A percentile compares a stretch with the other conserved stretches of the same genome.
phyloP scores from a whole-genome alignment of 2,888 invertebrate genomes.

The Leptarthrus brevirostris region DNA sequence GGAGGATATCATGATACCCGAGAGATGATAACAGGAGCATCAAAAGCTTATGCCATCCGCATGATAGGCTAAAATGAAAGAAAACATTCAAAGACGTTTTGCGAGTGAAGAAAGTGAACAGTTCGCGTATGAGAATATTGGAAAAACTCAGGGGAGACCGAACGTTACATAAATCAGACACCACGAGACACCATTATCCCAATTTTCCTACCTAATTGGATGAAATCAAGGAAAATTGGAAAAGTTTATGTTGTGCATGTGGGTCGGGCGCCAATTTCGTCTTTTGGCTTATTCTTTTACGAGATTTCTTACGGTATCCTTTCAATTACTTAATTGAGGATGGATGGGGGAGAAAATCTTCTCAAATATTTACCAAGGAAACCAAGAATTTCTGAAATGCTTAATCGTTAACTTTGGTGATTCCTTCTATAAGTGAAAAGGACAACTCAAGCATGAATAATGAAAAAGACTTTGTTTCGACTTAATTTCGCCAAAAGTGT shows the following conservation, averaged over 20 bases:
- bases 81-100: not conserved
- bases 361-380: conserved; percentile 34
- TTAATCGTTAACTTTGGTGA: conserved; percentile 26
- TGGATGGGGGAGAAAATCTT: not conserved
- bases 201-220: conserved; percentile 38
- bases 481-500: not conserved
- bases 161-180: conserved; percentile 12
- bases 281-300: conserved; percentile 11
- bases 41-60: not conserved
- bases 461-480: not conserved
- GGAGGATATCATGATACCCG: not conserved
- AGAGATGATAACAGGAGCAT: not conserved
- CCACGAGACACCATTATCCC: conserved; percentile 38
- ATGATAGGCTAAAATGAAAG: not conserved
- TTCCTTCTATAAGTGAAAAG: conserved; percentile 10
- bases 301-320: not conserved
- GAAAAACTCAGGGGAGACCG: not conserved
- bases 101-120: not conserved
- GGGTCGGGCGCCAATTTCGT: not conserved
- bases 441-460: not conserved
- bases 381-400: conserved; percentile 12
- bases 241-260: conserved; percentile 25
- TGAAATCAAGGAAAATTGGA: conserved; percentile 41
- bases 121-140: not conserved
- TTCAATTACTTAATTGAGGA: conserved; percentile 41